Evolutionary conservation across 1,140 invertebrate species (phyloP), one percentile per base, ranked within the genome.

Genomic region (Dolichoris vasculosae): DNA sequence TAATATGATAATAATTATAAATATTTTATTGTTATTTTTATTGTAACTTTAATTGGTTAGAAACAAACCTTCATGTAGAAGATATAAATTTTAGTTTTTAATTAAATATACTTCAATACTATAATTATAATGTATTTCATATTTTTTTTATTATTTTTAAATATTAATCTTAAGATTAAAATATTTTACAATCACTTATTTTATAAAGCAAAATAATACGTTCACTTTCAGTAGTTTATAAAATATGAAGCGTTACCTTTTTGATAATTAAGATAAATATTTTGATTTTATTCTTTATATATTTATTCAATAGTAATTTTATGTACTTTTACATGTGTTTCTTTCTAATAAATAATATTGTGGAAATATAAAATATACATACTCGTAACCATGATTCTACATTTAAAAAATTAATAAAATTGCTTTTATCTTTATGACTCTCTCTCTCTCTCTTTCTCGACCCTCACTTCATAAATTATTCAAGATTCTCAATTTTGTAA

Each of bases 391-490:
- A 26, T n/a, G 20, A 78, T 43, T 38, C 13, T 43, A 13, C n/a
- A 35, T 83, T 76, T 38, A 51, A 84, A 77, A 78, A 67, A 48
- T 75, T 63, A 48, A 55, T 51, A 59, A n/a, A n/a, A n/a, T n/a
- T n/a, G n/a, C n/a, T n/a, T n/a, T n/a, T 35, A 38, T 75, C 7
- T 35, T n/a, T 51, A 17, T 69, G 1, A 17, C 43, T 71, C 64
- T 13, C 69, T 43, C 40, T 38, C 69, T 35, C 32, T 46, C n/a
- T 64, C 38, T 43, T 1, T 32, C 40, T 67, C 69, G n/a, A n/a
- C n/a, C 7, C 69, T 26, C 15, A 6, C 38, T 40, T 32, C 30
- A 83, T 83, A 83, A 77, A 77, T 67, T 83, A 83, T 83, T 76
- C 69, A 82, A 59, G 81, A 75, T 75, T 48, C 51, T 59, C 51